These are phyloP conservation scores for Ginglymostoma cirratum DNA, from an alignment of 2,113 vertebrate genomes.

Conservation along the genomic window DNA sequence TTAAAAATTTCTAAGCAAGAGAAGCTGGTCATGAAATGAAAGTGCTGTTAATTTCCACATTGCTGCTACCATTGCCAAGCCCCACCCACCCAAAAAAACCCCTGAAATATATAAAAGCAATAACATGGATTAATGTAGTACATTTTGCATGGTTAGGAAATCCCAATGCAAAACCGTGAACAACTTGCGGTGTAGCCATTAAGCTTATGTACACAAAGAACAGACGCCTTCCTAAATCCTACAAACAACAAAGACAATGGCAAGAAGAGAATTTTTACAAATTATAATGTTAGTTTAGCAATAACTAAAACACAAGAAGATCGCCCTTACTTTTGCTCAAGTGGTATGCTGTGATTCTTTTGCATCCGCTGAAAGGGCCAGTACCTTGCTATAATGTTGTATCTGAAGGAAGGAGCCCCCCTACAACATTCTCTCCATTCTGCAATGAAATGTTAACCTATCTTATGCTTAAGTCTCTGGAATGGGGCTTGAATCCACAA, in stretches of 20 bases:
- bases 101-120: neutral
- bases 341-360: neutral
- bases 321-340: neutral
- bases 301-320: neutral
- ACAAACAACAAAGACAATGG: neutral
- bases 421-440: neutral
- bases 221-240: too few species aligned
- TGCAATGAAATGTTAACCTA: neutral
- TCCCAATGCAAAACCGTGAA: neutral
- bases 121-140: neutral
- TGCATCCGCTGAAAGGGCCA: neutral
- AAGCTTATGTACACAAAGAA: neutral
- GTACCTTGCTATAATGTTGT: neutral
- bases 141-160: neutral
- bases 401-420: neutral
- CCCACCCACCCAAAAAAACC: too few species aligned
- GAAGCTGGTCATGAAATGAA: neutral
- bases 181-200: neutral
- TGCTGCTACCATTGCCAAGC: too few species aligned
- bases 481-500: neutral
- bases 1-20: neutral
- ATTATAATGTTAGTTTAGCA: too few species aligned
- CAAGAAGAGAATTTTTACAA: neutral
- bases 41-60: neutral
- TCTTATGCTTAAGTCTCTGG: neutral